Evolutionary conservation across 2,888 invertebrate species (phyloP).

Genomic region (Steinernema scapterisci): DNA sequence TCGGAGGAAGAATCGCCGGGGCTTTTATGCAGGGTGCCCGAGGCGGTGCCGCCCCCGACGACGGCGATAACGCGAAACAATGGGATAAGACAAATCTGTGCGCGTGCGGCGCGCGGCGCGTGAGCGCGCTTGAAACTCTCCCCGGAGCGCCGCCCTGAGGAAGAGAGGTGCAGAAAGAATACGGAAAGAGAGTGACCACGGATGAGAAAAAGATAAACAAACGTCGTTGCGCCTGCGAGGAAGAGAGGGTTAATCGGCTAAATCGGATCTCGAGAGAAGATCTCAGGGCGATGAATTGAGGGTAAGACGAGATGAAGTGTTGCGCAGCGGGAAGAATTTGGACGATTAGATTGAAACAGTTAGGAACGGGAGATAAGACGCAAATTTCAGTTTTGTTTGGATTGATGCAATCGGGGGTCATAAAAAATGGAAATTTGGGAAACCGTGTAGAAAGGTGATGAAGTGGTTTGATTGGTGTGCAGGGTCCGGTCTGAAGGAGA

Average conservation of each 20-base stretch:
- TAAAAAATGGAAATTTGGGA: too few relatives aligned
- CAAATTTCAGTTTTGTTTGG: too few relatives aligned
- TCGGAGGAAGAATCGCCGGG: background rate
- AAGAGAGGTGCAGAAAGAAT: background rate
- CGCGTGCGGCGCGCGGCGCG: background rate
- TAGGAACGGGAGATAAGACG: too few relatives aligned
- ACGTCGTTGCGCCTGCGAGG: background rate
- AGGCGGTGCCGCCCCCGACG: conserved; percentile 25
- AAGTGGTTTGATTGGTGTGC: too few relatives aligned
- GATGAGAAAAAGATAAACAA: conserved; percentile 20
- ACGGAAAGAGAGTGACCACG: background rate
- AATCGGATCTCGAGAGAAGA: conserved; percentile 19
- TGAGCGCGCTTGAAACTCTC: conserved; percentile 11
- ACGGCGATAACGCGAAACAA: conserved; percentile 28
- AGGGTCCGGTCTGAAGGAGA: too few relatives aligned
- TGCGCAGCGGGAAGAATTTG: background rate
- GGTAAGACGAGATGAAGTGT: conserved; percentile 14
- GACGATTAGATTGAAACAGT: too few relatives aligned
- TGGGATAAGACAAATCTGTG: conserved; percentile 27
- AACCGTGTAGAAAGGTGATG: too few relatives aligned
- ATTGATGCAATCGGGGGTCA: too few relatives aligned
- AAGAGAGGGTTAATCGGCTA: background rate
- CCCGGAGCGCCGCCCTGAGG: conserved; percentile 12
- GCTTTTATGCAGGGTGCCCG: conserved; percentile 28
- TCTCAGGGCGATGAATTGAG: conserved; percentile 3